Base-by-base conservation (phyloP, 35 echinoderm and acorn worm species). In the Patiria miniata region DNA sequence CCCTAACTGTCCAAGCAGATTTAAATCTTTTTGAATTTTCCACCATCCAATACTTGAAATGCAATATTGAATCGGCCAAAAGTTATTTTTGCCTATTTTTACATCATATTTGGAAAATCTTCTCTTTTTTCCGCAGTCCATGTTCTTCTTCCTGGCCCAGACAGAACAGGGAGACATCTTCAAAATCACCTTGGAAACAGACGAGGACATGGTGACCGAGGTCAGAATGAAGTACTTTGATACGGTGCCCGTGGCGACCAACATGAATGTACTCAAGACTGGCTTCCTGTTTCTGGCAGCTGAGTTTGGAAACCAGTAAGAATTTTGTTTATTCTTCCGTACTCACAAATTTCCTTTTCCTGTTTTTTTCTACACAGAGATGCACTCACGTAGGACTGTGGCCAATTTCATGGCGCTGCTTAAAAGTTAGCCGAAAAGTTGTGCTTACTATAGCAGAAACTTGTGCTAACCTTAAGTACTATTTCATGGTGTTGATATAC, bases 141-240 rank as follows among this genome's bases (percentile, higher is more conserved):
- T 99, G 96, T 99, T 99, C 52, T 99, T 99, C 80, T 94, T 99
- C 87, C 58, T 94, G 82, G 84, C 92, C 58, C 96, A 99, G 91
- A 99, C 96, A 16, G 93, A 99, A 77, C 96, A 99, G 86, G 96
- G 96, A 33, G 96, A 99, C 81, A 91, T 99, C 78, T 99, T 99
- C 90, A 99, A 99, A 77, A 99, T 99, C 77, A 99, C 96, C 12
- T 68, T 99, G 52, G 96, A 99, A 59, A 99, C 96, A 52, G 96
- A 99, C 80, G 96, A 99, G 40, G 96, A 99, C 87, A 99, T 99
- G 96, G 96, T 99, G 17, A 99, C 96, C 0, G 96, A 99, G 39
- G 91, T 99, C 55, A 60, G 96, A 8, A 92, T 99, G 89, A 99
- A 95, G 50, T 95, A 95, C 79, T 95, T 99, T 90, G 96, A 99